Base-by-base conservation (phyloP, 2,888 invertebrate genomes). In the Meghimatium bilineatum region DNA sequence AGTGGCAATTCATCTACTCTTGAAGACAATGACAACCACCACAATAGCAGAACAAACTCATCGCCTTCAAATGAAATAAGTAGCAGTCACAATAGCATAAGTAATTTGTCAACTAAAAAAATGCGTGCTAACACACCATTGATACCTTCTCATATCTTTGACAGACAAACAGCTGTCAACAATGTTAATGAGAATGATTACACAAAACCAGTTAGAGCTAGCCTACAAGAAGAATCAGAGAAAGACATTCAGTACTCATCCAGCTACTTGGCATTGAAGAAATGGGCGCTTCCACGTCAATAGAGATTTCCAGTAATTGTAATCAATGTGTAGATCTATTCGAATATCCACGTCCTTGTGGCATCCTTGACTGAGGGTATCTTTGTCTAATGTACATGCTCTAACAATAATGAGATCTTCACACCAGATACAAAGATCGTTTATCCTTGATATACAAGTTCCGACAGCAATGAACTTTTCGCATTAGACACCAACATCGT, bases 281-380 rank as follows among this genome's bases (percentile, higher is more conserved):
- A 78, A 38, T 78, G 66, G 78, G 78, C 78, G 12, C 29, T 78
- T 38, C 78, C 75, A n/a, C 38, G 36, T 23, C 26, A 38, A 63
- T 81, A 44, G 52, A 26, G 5, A n/a, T 36, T 8, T 23, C 17
- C 6, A 44, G 44, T 44, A 44, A 44, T 44, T 44, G 12, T 44
- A 8, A 8, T 44, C 44, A 44, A 5, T 12, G 32, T 8, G 6
- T n/a, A 63, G 49, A 5, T 23, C 44, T 5, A 49, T 49, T 49
- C 17, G 10, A 56, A 56, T 20, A 56, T 17, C 56, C 2, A 20
- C 56, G 20, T 56, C 10, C 17, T 56, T 12, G 56, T 56, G 8
- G 6, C 20, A 23, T 56, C 17, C 56, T 23, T 56, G 17, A 56
- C n/a, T n/a, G n/a, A n/a, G n/a, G n/a, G n/a, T n/a, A n/a, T n/a